Evolutionary conservation across 2,113 vertebrate genomes (phyloP).

Genomic region (Tachycineta bicolor): DNA sequence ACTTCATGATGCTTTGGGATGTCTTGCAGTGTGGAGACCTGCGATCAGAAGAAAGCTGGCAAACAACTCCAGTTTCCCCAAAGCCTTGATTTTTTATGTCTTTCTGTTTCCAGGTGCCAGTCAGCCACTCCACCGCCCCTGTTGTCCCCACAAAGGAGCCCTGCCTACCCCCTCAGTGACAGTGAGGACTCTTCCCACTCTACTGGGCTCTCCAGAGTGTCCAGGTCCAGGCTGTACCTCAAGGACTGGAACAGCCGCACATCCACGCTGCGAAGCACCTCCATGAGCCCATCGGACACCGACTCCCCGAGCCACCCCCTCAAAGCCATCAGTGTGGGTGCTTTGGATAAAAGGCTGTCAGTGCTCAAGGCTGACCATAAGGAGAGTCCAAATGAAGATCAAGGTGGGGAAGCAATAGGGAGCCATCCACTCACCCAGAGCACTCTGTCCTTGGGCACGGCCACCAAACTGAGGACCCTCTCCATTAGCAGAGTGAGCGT

Average conservation of each 20-base stretch:
- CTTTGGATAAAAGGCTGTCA: constrained; percentile 87
- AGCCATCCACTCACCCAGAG: constrained; percentile 79
- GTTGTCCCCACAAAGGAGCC: constrained; percentile 79
- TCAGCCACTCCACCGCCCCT: constrained; percentile 87
- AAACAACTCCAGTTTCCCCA: not conserved
- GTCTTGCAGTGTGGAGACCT: not conserved
- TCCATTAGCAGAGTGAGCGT: constrained; percentile 77
- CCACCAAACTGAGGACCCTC: constrained; percentile 75
- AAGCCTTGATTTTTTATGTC: constrained; percentile 33
- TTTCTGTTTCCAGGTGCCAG: constrained; percentile 85
- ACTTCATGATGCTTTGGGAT: not conserved
- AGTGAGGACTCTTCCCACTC: constrained; percentile 80
- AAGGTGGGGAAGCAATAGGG: constrained; percentile 71
- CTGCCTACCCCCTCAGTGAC: constrained; percentile 82
- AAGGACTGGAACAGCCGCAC: constrained; percentile 79
- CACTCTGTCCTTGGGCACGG: constrained; percentile 81
- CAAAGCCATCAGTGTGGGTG: constrained; percentile 86
- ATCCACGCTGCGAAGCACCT: constrained; percentile 68
- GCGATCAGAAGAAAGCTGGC: not conserved
- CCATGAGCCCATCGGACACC: constrained; percentile 66
- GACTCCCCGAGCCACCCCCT: constrained; percentile 74
- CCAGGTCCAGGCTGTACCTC: constrained; percentile 78
- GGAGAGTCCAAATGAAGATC: constrained; percentile 69
- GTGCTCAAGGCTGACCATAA: constrained; percentile 80
- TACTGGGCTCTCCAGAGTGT: constrained; percentile 73